phyloP scores from a whole-genome alignment of 1,140 invertebrate species.

The Neuroterus valhalla region DNA sequence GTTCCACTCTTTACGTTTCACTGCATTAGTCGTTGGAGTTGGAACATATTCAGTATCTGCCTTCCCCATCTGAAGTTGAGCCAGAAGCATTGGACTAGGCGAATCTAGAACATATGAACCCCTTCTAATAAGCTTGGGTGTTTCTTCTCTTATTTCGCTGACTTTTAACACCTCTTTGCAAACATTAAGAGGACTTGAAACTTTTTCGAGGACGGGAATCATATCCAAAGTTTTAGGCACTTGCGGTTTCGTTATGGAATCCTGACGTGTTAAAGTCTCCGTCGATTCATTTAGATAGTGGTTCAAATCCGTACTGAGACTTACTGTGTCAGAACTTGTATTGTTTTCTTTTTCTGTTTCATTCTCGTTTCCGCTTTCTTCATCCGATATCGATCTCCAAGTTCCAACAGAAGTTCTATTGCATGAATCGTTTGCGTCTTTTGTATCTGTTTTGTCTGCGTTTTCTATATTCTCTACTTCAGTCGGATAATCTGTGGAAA shows the following conservation, averaged over 20 bases:
- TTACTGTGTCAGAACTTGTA: slow-evolving; percentile 54
- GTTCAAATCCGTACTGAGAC: slow-evolving; percentile 57
- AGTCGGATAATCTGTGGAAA: neutral
- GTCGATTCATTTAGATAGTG: slow-evolving; percentile 56
- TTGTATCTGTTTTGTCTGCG: neutral
- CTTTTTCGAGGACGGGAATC: slow-evolving; percentile 65
- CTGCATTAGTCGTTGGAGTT: slow-evolving; percentile 71
- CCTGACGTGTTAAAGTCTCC: slow-evolving; percentile 54
- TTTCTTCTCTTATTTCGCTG: slow-evolving; percentile 41
- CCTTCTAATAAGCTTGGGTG: slow-evolving; percentile 76
- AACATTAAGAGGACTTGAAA: slow-evolving; percentile 20
- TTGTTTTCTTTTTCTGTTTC: slow-evolving; percentile 40
- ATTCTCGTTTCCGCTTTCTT: slow-evolving; percentile 44
- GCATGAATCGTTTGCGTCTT: slow-evolving; percentile 37
- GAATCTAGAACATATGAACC: slow-evolving; percentile 79
- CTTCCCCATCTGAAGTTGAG: slow-evolving; percentile 76
- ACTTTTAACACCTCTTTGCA: slow-evolving; percentile 37
- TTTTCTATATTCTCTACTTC: neutral
- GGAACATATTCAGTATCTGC: slow-evolving; percentile 66
- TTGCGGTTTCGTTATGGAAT: slow-evolving; percentile 62
- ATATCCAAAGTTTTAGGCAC: slow-evolving; percentile 70
- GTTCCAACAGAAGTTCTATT: slow-evolving; percentile 5
- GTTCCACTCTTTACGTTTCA: slow-evolving; percentile 76
- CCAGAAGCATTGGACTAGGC: slow-evolving; percentile 78
- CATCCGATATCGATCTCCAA: slow-evolving; percentile 47